phyloP scores from a whole-genome alignment of 2,797 vertebrate species.

The Tarsius wallacei region DNA sequence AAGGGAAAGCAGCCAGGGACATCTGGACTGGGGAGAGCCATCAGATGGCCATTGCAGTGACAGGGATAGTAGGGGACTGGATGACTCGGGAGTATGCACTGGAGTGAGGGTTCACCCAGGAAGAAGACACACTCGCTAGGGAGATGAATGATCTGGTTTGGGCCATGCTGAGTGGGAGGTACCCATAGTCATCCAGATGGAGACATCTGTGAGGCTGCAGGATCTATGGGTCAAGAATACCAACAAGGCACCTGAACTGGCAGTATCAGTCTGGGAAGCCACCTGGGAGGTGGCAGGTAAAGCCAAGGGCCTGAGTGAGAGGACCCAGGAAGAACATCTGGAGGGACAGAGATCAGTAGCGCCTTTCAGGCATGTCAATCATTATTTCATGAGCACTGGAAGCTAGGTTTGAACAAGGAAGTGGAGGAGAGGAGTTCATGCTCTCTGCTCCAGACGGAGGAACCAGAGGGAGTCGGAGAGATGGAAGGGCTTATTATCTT shows the following conservation, averaged over 20 bases:
- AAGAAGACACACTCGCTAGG: neutral
- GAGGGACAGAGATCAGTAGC: too few species aligned
- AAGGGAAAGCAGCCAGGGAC: neutral
- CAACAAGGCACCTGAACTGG: neutral
- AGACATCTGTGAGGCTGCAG: accelerated
- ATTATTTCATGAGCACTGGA: neutral
- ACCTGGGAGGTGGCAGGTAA: neutral
- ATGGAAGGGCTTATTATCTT: neutral
- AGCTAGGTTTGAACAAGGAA: neutral
- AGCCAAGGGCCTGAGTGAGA: neutral
- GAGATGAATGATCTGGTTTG: neutral
- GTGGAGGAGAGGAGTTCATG: neutral
- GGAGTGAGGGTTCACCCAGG: neutral
- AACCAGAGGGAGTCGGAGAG: neutral
- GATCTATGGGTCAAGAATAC: neutral
- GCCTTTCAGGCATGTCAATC: neutral
- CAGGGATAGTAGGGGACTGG: accelerated
- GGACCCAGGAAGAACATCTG: neutral
- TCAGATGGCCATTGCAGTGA: accelerated
- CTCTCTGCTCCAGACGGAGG: neutral
- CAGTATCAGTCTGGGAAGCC: neutral
- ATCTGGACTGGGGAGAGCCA: neutral
- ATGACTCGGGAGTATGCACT: neutral
- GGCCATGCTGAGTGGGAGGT: neutral
- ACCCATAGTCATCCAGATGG: neutral